Base-by-base conservation (phyloP, 1,140 invertebrate genomes). In the Zaprionus taronus region DNA sequence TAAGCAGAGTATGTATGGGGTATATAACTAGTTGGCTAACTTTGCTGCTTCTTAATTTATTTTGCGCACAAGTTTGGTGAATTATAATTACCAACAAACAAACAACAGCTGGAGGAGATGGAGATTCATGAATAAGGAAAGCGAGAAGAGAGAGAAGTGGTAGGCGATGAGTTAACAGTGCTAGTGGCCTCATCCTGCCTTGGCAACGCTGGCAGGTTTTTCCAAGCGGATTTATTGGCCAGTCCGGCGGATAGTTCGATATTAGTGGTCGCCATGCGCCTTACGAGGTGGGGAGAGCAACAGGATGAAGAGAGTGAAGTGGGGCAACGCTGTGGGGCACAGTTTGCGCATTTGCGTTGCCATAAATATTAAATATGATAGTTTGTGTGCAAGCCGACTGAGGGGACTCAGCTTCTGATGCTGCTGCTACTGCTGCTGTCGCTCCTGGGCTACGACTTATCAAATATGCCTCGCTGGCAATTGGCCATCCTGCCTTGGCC, bases 341-440 rank as follows among this genome's bases (percentile, higher is more conserved):
- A 72, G 58, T 69, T 75, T 65, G 71, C 65, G 65, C 76, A 78
- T 78, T 78, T 75, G 75, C 72, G 72, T 77, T 57, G 70, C 72
- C 81, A 91, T 91, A 91, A 91, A 91, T 91, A 89, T 91, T 91
- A 91, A 89, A 91, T 91, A 84, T 91, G 89, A 91, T 91, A 91
- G 83, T 79, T 91, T 85, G 85, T 78, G 73, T 79, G 69, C 66
- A 72, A 62, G 41, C 7, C 17, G 63, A 69, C 60, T 28, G 34
- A 44, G 51, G 44, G 55, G 56, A 62, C 44, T 73, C 62, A 65
- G 53, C 47, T 58, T 28, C 56, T 20, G 9, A 34, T 34, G 55
- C 49, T 71, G n/a, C 60, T 17, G 24, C 44, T 63, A 34, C 31
- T 44, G 12, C 17, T 47, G 61, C 31, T 58, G 61, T 34, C 26